These are phyloP conservation scores for Magallana gigas DNA, from an alignment of 1,140 invertebrate species.

Conservation along the genomic window DNA sequence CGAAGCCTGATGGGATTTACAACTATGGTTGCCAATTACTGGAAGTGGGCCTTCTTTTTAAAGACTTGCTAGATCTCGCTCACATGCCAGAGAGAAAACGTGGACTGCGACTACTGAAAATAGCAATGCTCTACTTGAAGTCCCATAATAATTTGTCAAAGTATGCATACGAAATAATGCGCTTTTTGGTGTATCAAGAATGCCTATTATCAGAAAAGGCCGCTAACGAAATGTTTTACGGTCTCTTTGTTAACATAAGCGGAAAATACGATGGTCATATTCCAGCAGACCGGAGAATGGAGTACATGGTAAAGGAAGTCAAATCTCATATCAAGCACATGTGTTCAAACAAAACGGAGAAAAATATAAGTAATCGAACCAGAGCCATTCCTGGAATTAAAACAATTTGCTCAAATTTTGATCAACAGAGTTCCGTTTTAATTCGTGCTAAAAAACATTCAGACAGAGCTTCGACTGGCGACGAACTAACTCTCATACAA, in stretches of 20 bases:
- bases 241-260: conserved; percentile 36
- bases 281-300: conserved; percentile 43
- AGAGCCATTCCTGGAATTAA: conserved; percentile 42
- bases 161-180: conserved; percentile 57
- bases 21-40: conserved; percentile 43
- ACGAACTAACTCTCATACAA: conserved; percentile 24
- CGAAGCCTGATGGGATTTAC: conserved; percentile 27
- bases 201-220: conserved; percentile 41
- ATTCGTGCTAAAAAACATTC: conserved; percentile 42
- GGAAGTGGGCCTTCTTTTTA: conserved; percentile 48
- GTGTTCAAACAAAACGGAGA: conserved; percentile 43
- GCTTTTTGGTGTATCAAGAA: conserved; percentile 37
- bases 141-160: conserved; percentile 58
- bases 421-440: conserved; percentile 16
- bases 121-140: conserved; percentile 56
- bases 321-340: conserved; percentile 45
- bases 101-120: conserved; percentile 50
- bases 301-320: conserved; percentile 40
- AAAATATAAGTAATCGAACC: conserved; percentile 33
- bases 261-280: conserved; percentile 33
- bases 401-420: conserved; percentile 36
- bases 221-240: conserved; percentile 42
- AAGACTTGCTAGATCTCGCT: conserved; percentile 41
- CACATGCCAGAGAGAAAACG: conserved; percentile 47
- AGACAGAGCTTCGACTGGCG: conserved; percentile 21